These are phyloP conservation scores for Acleris sparsana DNA, from an alignment of 2,888 invertebrate species.

Conservation along the genomic window DNA sequence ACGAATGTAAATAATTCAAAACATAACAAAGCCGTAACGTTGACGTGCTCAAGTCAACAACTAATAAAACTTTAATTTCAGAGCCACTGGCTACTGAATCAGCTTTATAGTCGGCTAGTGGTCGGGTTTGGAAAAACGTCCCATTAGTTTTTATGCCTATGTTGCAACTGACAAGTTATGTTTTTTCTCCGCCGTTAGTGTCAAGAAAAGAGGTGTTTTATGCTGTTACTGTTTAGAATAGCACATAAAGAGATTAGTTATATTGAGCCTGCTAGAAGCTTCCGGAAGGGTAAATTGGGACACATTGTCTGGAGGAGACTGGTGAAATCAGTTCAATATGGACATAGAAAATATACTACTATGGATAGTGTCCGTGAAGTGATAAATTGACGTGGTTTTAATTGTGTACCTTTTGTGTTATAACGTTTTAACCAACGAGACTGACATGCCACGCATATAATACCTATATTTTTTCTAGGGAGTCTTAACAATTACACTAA, in stretches of 20 bases:
- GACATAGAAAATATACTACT: no score
- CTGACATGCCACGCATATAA: no score
- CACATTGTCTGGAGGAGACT: not conserved
- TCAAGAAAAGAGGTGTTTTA: slow-evolving; percentile 43
- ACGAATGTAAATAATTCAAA: not conserved
- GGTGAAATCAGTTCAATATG: no score
- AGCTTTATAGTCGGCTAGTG: slow-evolving; percentile 58
- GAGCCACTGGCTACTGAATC: slow-evolving; percentile 40
- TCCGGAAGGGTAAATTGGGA: slow-evolving; percentile 29
- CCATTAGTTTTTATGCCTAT: slow-evolving; percentile 67
- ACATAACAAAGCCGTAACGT: slow-evolving; percentile 9
- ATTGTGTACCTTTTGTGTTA: no score
- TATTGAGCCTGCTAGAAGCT: slow-evolving; percentile 29
- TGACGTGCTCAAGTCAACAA: slow-evolving; percentile 34
- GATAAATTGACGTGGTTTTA: no score
- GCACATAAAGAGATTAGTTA: slow-evolving; percentile 40
- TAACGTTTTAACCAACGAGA: no score
- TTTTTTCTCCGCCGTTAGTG: slow-evolving; percentile 46
- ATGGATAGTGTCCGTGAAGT: no score
- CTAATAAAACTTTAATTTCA: slow-evolving; percentile 37
- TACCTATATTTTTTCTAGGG: no score
- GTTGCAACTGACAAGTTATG: slow-evolving; percentile 48
- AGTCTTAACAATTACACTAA: no score
- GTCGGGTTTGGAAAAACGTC: slow-evolving; percentile 55
- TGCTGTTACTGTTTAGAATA: slow-evolving; percentile 43